A percentile compares a stretch with the other conserved stretches of the same genome.
Conservation (phyloP, 2,888 invertebrate species). For the Cheilosia scutellata region DNA sequence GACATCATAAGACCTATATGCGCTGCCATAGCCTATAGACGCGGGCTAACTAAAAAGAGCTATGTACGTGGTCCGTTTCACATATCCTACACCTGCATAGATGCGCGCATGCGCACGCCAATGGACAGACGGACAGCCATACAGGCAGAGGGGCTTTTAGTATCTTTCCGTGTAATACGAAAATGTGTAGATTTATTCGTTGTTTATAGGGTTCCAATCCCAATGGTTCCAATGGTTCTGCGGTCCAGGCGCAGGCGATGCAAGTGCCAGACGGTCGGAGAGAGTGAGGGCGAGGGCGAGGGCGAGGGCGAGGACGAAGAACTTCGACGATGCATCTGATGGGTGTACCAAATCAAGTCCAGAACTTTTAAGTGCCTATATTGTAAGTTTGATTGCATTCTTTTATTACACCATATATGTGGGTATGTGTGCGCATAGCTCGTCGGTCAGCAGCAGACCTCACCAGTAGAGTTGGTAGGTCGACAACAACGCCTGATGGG, state of each 20-base stretch:
- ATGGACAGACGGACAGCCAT: conserved; percentile 16
- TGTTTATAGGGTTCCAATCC: conserved; percentile 60
- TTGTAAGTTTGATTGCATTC: conserved; percentile 74
- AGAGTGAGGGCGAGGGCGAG: conserved; percentile 24
- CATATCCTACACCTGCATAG: conserved; percentile 63
- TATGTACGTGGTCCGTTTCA: conserved; percentile 38
- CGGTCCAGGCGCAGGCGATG: background rate
- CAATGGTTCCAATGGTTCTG: conserved; percentile 33
- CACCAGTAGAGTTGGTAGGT: conserved; percentile 64
- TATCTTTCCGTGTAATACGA: conserved; percentile 63
- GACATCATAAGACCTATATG: conserved; percentile 22
- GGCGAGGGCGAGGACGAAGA: conserved; percentile 13
- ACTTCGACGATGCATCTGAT: conserved; percentile 61
- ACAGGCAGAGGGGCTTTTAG: conserved; percentile 46
- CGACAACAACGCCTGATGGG: conserved; percentile 56
- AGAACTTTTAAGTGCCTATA: conserved; percentile 71
- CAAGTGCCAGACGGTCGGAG: conserved; percentile 4
- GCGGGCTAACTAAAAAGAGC: conserved; percentile 25
- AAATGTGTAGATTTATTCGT: conserved; percentile 70
- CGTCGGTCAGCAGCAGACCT: conserved; percentile 28
- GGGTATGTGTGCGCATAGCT: background rate
- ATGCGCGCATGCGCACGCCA: conserved; percentile 16
- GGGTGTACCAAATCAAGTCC: conserved; percentile 74
- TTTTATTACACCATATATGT: conserved; percentile 67
- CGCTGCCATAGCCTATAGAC: conserved; percentile 21